Evolutionary conservation across 2,797 vertebrate species (phyloP).

Genomic region (Staurois parvus): DNA sequence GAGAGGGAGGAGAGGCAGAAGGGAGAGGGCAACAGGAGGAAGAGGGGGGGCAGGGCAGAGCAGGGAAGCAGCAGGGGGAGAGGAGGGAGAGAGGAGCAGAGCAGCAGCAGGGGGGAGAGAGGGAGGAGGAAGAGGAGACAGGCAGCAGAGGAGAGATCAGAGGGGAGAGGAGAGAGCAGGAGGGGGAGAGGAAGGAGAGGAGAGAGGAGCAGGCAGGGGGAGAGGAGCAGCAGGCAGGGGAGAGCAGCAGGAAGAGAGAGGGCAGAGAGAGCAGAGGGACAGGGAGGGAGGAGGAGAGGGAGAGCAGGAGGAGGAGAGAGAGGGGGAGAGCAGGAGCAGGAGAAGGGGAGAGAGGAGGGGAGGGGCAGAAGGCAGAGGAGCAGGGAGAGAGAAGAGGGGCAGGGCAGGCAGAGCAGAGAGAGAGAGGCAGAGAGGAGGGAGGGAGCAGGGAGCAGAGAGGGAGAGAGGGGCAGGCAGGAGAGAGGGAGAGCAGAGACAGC

Average conservation of each 20-base stretch:
- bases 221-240: not conserved
- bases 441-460: too few relatives aligned
- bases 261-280: not conserved
- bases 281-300: not conserved
- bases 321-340: not conserved
- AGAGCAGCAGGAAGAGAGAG: not conserved
- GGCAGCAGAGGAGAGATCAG: not conserved
- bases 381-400: too few relatives aligned
- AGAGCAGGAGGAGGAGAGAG: not conserved
- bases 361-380: too few relatives aligned
- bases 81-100: not conserved
- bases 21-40: not conserved
- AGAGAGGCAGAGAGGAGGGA: too few relatives aligned
- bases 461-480: too few relatives aligned
- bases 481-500: too few relatives aligned
- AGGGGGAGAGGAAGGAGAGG: not conserved
- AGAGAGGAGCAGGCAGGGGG: not conserved
- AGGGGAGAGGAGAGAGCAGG: not conserved
- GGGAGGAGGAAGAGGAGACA: not conserved
- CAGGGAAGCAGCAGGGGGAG: too few relatives aligned
- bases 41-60: not conserved
- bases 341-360: too few relatives aligned
- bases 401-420: too few relatives aligned
- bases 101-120: not conserved
- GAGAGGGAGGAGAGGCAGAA: not conserved